Percentiles rank a stretch among this genome's conserved stretches.
phyloP scores from a whole-genome alignment of 2,113 vertebrate species.

The Dermatemys mawii region DNA sequence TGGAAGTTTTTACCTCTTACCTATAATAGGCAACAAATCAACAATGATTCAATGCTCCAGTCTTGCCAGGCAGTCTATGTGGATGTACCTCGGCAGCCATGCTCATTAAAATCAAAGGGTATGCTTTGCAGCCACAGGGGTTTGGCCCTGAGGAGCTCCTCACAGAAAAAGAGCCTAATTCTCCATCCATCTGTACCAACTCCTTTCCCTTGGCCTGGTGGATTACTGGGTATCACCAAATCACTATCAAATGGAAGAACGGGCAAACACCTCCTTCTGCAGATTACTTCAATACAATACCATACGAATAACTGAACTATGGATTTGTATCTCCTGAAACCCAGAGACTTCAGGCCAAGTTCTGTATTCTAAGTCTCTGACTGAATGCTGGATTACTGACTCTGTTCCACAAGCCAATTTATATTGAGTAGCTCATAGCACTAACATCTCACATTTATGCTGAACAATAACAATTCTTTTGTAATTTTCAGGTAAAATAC shows the following conservation, averaged over 20 bases:
- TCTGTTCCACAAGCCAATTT: neutral
- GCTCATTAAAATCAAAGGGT: neutral
- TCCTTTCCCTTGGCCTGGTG: neutral
- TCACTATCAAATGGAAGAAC: neutral
- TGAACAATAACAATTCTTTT: neutral
- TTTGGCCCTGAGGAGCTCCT: neutral
- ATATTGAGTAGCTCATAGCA: neutral
- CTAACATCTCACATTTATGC: neutral
- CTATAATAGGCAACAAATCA: too few relatives aligned
- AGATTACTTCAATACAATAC: neutral
- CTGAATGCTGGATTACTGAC: neutral
- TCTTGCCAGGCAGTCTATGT: neutral
- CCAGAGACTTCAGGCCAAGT: neutral
- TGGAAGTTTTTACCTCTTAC: too few relatives aligned
- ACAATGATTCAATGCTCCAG: neutral
- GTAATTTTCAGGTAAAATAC: slow-evolving; percentile 11
- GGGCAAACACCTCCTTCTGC: neutral
- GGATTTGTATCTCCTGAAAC: neutral
- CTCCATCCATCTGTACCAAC: neutral
- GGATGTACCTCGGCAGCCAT: neutral
- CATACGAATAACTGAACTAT: neutral
- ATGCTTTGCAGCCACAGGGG: neutral
- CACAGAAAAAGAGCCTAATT: neutral
- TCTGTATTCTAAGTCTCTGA: neutral
- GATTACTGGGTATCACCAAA: neutral